Percentiles rank a stretch among this genome's conserved stretches.
phyloP scores from a whole-genome alignment of 2,888 invertebrate species.

The Pandemis heparana region DNA sequence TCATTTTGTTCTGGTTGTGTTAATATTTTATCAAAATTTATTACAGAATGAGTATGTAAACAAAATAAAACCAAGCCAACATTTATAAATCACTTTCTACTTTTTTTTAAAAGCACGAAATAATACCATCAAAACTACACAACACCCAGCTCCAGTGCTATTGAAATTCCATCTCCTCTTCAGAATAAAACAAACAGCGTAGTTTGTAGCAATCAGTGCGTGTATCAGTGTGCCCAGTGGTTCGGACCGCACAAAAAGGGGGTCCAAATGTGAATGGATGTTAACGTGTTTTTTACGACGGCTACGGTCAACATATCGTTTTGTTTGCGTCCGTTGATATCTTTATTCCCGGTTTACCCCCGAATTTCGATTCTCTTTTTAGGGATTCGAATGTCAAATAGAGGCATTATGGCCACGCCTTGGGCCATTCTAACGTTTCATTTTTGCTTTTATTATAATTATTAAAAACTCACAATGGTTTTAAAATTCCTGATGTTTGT shows the following conservation, averaged over 20 bases:
- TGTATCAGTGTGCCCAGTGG: constrained; percentile 79
- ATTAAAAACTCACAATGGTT: background rate
- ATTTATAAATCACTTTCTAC: background rate
- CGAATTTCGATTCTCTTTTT: constrained; percentile 63
- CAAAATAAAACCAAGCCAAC: no score
- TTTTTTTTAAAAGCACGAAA: background rate
- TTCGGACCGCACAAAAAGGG: constrained; percentile 75
- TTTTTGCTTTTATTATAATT: background rate
- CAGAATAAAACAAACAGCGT: constrained; percentile 59
- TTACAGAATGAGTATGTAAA: no score
- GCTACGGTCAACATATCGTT: constrained; percentile 79
- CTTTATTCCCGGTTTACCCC: constrained; percentile 75
- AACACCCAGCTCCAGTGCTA: constrained; percentile 7
- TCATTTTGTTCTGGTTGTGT: no score
- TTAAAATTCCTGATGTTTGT: background rate
- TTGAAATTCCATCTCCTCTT: constrained; percentile 24
- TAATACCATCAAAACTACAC: background rate
- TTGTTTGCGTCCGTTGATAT: constrained; percentile 81
- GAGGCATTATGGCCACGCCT: constrained; percentile 19
- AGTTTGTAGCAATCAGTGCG: constrained; percentile 74
- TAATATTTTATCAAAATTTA: no score
- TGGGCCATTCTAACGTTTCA: constrained; percentile 12
- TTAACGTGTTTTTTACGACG: constrained; percentile 85
- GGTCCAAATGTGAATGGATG: constrained; percentile 84
- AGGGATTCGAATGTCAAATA: constrained; percentile 39